phyloP scores from a whole-genome alignment of 92 coral and sea anemone genomes.

The Nematostella vectensis region DNA sequence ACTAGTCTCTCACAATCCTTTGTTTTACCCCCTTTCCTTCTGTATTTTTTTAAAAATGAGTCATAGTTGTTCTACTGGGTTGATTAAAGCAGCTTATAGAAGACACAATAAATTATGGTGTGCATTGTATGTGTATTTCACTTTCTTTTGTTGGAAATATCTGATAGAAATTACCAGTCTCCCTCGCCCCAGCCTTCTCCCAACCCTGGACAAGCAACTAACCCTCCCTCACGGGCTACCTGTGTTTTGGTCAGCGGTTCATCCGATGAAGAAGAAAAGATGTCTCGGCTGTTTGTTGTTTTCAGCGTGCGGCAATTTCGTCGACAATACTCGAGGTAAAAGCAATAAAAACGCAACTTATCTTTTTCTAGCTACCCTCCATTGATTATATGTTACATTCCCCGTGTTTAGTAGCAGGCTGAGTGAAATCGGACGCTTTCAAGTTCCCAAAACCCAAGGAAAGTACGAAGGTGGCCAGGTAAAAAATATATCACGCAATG shows the following conservation, averaged over 20 bases:
- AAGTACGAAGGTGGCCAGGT: slow-evolving; percentile 98
- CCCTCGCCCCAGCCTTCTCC: too few species aligned
- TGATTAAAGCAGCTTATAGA: too few species aligned
- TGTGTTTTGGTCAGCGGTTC: slow-evolving; percentile 23
- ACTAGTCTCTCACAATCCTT: too few species aligned
- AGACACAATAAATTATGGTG: too few species aligned
- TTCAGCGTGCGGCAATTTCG: slow-evolving; percentile 35
- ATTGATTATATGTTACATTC: too few species aligned
- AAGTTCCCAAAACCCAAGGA: slow-evolving; percentile 85
- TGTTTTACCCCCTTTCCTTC: too few species aligned
- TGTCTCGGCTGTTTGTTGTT: slow-evolving; percentile 23
- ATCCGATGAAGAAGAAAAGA: slow-evolving; percentile 5
- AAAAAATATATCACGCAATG: neutral
- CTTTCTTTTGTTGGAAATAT: too few species aligned
- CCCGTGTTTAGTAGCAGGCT: slow-evolving; percentile 31
- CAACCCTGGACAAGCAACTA: neutral
- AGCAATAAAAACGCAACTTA: neutral
- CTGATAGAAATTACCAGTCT: too few species aligned
- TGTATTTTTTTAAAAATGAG: too few species aligned
- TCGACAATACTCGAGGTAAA: slow-evolving; percentile 51
- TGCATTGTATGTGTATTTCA: too few species aligned
- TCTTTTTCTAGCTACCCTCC: too few species aligned
- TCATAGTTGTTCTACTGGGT: too few species aligned
- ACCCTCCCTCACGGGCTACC: neutral
- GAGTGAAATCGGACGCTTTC: slow-evolving; percentile 91